Percentiles rank a stretch among this genome's conserved stretches.
phyloP scores from a whole-genome alignment of 2,888 invertebrate genomes.

The Phorcus lineatus region DNA sequence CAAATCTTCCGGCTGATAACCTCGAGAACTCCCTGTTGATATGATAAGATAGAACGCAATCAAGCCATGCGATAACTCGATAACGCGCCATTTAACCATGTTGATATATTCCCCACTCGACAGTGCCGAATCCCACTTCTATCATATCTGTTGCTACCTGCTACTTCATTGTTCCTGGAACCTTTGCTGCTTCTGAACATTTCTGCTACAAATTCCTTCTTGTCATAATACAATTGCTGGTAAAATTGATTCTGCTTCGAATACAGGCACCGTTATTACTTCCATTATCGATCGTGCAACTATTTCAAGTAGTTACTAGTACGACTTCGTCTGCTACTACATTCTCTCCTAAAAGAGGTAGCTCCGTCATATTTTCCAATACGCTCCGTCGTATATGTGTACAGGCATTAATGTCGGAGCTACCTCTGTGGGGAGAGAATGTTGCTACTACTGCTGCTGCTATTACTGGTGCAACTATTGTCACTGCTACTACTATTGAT shows the following conservation, averaged over 20 bases:
- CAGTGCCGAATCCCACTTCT: neutral
- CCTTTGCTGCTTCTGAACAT: neutral
- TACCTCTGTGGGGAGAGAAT: too few species aligned
- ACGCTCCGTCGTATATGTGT: too few species aligned
- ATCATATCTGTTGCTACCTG: neutral
- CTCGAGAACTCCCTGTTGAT: too few species aligned
- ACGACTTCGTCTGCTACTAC: neutral
- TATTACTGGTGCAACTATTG: neutral
- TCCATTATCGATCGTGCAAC: neutral
- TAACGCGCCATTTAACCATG: too few species aligned
- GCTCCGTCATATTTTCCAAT: too few species aligned
- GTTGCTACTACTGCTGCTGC: neutral
- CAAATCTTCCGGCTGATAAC: too few species aligned
- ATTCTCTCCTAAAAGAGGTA: neutral
- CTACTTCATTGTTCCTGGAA: neutral
- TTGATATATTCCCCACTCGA: too few species aligned
- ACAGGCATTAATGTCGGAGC: too few species aligned
- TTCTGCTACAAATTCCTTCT: neutral
- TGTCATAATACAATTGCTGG: neutral
- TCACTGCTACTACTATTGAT: conserved; percentile 8
- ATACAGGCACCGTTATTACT: neutral
- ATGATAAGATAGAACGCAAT: too few species aligned
- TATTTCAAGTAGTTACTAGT: neutral
- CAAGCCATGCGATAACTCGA: too few species aligned
- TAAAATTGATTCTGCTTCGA: neutral